Conservation (phyloP, 2,113 vertebrate genomes). For the Oreotrochilus melanogaster region DNA sequence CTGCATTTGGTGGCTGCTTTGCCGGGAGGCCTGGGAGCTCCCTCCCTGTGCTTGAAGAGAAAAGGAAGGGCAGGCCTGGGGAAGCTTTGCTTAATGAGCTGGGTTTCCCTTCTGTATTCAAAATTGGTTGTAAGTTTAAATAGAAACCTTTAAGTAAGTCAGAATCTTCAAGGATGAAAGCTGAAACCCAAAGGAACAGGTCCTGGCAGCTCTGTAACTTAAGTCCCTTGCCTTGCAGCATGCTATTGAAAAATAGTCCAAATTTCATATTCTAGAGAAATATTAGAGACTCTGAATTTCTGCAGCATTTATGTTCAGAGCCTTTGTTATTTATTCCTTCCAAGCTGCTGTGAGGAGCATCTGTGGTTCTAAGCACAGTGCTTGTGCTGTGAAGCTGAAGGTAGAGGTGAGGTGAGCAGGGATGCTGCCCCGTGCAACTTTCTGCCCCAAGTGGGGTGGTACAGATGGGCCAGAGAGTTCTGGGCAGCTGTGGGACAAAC, state of each 20-base stretch:
- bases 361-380: neutral
- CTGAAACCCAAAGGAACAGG: neutral
- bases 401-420: accelerated
- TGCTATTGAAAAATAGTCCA: neutral
- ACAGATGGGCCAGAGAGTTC: neutral
- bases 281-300: accelerated
- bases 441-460: neutral
- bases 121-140: neutral
- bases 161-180: neutral
- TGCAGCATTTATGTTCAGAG: neutral
- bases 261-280: accelerated
- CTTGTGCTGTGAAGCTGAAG: accelerated
- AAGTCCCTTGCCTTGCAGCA: neutral
- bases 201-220: neutral
- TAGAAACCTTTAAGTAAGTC: neutral
- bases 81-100: neutral
- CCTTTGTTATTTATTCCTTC: neutral
- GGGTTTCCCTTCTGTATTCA: neutral
- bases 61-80: neutral
- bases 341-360: accelerated
- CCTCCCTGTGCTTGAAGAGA: neutral
- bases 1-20: neutral
- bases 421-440: neutral
- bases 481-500: neutral
- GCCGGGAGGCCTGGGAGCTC: neutral